Evolutionary conservation across 1,140 invertebrate species (phyloP).

Genomic region (Diuraphis noxia): DNA sequence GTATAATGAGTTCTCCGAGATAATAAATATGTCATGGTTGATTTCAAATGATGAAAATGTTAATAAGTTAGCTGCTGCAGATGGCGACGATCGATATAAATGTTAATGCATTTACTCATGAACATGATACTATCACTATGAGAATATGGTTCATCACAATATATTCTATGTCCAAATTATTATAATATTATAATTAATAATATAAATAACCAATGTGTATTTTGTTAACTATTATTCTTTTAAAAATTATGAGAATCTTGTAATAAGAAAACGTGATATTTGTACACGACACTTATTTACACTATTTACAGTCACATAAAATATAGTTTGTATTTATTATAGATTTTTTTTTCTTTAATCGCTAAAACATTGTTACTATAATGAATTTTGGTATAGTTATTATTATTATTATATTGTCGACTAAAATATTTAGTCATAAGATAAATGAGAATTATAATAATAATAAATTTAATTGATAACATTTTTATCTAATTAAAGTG

Average conservation of each 20-base stretch:
- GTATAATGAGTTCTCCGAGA: not conserved
- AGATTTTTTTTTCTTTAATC: not conserved
- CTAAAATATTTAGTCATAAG: not conserved
- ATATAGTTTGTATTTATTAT: not conserved
- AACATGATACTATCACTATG: not conserved
- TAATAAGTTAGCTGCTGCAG: not conserved
- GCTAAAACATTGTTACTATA: not conserved
- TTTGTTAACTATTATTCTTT: not conserved
- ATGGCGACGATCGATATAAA: not conserved
- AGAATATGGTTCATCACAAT: not conserved
- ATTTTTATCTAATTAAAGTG: slow-evolving; percentile 65
- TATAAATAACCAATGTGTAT: not conserved
- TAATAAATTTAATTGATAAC: not conserved
- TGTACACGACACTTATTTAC: not conserved
- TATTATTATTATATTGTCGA: not conserved
- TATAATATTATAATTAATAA: too few species aligned
- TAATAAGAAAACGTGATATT: not conserved
- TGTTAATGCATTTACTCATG: not conserved
- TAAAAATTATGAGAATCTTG: not conserved
- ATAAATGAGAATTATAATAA: not conserved
- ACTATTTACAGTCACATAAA: not conserved
- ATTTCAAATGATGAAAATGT: not conserved
- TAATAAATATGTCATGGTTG: not conserved
- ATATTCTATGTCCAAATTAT: not conserved
- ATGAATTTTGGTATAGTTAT: not conserved